Evolutionary conservation across 2,888 invertebrate species (phyloP).

Genomic region (Lasioglossum villosulum): DNA sequence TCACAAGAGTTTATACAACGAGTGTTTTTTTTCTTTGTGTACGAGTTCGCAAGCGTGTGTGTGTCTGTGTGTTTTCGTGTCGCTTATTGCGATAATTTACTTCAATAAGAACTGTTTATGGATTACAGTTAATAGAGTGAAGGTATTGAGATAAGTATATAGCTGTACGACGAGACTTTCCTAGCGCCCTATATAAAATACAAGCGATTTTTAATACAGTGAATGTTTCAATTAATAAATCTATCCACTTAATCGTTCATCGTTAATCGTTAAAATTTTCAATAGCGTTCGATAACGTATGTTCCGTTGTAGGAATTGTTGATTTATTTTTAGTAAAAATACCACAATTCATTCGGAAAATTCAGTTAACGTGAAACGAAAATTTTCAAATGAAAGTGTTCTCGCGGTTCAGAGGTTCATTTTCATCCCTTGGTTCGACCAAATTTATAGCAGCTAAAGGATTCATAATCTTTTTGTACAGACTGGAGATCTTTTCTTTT

Average conservation of each 20-base stretch:
- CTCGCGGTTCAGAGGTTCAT: background rate
- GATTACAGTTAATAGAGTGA: background rate
- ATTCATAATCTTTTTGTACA: background rate
- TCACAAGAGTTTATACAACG: constrained; percentile 7
- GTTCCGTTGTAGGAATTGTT: background rate
- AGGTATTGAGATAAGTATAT: constrained; percentile 1
- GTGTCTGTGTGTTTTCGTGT: background rate
- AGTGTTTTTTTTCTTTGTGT: constrained; percentile 1
- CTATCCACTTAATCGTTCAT: background rate
- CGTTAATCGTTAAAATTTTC: background rate
- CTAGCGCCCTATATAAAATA: constrained; percentile 11
- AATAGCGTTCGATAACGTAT: background rate
- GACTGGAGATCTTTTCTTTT: background rate
- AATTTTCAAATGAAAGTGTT: background rate
- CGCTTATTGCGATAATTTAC: constrained; percentile 11
- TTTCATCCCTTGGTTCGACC: background rate
- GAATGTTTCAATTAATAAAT: background rate
- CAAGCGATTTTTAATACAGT: constrained; percentile 10
- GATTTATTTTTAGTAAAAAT: no score
- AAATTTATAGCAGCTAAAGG: background rate
- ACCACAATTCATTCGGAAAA: no score
- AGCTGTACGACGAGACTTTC: background rate
- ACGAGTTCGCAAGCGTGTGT: background rate
- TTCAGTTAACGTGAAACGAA: background rate
- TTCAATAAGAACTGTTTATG: background rate